phyloP scores from a whole-genome alignment of 64 coral and sea anemone genomes.

The Stichodactyla helianthus region DNA sequence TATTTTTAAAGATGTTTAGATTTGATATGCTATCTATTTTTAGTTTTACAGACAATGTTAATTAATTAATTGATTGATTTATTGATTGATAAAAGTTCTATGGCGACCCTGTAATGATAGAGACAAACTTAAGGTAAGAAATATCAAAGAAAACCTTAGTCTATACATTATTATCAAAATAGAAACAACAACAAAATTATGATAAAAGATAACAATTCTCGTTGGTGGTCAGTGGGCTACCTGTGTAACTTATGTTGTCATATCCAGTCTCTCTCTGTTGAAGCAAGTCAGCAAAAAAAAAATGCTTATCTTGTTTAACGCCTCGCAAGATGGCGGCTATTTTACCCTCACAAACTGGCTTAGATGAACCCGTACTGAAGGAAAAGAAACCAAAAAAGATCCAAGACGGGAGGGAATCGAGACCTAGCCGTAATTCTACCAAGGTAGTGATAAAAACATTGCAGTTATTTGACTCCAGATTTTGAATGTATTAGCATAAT shows the following conservation, averaged over 20 bases:
- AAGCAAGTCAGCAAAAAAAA: background rate
- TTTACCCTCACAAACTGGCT: conserved; percentile 21
- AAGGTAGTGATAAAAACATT: background rate
- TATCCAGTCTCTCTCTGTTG: conserved; percentile 21
- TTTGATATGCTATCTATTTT: no score
- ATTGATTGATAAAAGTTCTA: no score
- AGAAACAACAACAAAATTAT: no score
- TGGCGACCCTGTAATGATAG: no score
- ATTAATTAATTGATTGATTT: no score
- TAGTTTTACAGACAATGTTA: no score
- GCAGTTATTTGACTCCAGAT: background rate
- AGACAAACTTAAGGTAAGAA: no score
- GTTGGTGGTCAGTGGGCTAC: background rate
- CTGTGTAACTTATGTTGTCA: conserved; percentile 35
- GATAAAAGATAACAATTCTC: background rate
- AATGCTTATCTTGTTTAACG: background rate
- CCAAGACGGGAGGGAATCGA: background rate
- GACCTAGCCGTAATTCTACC: background rate
- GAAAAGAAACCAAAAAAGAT: background rate
- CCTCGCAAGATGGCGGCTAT: conserved; percentile 57
- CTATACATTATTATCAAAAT: no score
- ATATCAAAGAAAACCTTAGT: no score
- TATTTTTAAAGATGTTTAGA: no score
- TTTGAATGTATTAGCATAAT: background rate
- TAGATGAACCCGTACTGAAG: background rate